A percentile compares a stretch with the other conserved stretches of the same genome.
phyloP scores from a whole-genome alignment of 2,888 invertebrate species.

The Taphrorychus bicolor region DNA sequence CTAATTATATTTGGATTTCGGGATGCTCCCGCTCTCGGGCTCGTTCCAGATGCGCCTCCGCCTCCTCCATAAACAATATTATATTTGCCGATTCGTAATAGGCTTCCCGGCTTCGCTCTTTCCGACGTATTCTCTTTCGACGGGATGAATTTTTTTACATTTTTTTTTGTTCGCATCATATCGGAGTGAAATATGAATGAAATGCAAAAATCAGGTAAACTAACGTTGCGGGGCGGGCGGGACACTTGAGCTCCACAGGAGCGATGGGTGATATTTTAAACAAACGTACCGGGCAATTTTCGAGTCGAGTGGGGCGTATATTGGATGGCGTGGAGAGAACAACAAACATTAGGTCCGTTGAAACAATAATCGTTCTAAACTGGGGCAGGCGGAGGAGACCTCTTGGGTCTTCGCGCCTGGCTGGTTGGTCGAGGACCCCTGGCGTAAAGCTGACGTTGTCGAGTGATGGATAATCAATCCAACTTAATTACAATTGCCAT shows the following conservation, averaged over 20 bases:
- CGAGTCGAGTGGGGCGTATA: conserved; percentile 32
- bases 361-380: conserved; percentile 35
- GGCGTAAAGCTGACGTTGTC: not conserved
- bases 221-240: not conserved
- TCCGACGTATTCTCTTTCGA: conserved; percentile 1
- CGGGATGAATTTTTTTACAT: not conserved
- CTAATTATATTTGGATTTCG: conserved; percentile 51
- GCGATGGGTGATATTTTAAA: conserved; percentile 17
- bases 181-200: conserved; percentile 2
- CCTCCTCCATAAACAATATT: conserved; percentile 23
- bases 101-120: not conserved
- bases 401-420: conserved; percentile 4
- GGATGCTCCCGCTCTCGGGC: conserved; percentile 50
- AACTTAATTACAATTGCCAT: too few species aligned
- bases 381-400: conserved; percentile 12
- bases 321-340: conserved; percentile 31
- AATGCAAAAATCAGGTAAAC: conserved; percentile 5
- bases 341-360: conserved; percentile 31
- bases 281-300: conserved; percentile 21
- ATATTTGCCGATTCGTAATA: conserved; percentile 17
- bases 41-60: conserved; percentile 19
- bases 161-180: not conserved
- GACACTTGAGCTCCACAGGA: conserved; percentile 5
- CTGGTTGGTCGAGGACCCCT: conserved; percentile 2
- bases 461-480: too few species aligned